These are phyloP conservation scores for Gymnobelideus leadbeateri DNA, from an alignment of 2,113 vertebrate species.

Conservation along the genomic window DNA sequence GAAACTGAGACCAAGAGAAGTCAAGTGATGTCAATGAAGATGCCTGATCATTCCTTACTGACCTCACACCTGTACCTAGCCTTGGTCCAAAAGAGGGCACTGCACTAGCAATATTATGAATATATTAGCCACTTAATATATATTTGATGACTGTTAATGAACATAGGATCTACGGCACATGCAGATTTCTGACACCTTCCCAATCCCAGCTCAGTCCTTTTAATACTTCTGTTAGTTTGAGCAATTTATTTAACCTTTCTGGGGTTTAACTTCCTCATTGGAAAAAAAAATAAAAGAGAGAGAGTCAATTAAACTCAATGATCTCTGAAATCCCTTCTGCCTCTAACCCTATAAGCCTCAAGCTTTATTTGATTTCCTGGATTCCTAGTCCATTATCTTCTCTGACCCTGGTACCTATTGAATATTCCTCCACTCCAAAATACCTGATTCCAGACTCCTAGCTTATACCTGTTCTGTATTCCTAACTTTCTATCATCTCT, in stretches of 20 bases:
- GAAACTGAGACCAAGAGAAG: neutral
- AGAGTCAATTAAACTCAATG: neutral
- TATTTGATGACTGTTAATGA: neutral
- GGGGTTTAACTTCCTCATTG: neutral
- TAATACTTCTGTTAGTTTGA: neutral
- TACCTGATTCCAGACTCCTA: neutral
- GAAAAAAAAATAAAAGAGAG: neutral
- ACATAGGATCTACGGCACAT: neutral
- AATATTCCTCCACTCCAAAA: neutral
- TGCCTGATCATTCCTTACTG: neutral
- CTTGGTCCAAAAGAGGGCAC: neutral
- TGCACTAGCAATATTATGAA: neutral
- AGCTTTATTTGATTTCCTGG: neutral
- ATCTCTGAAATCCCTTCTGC: neutral
- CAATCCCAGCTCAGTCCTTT: neutral
- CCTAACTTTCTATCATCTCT: neutral
- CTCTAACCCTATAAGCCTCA: neutral
- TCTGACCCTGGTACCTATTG: neutral
- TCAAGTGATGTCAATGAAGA: neutral
- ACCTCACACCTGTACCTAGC: neutral
- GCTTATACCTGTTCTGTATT: neutral
- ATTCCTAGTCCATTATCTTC: neutral
- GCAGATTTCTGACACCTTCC: neutral
- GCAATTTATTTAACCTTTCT: neutral
- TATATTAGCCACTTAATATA: neutral